phyloP scores from a whole-genome alignment of 2,888 invertebrate genomes.

The Mycogona germanica region DNA sequence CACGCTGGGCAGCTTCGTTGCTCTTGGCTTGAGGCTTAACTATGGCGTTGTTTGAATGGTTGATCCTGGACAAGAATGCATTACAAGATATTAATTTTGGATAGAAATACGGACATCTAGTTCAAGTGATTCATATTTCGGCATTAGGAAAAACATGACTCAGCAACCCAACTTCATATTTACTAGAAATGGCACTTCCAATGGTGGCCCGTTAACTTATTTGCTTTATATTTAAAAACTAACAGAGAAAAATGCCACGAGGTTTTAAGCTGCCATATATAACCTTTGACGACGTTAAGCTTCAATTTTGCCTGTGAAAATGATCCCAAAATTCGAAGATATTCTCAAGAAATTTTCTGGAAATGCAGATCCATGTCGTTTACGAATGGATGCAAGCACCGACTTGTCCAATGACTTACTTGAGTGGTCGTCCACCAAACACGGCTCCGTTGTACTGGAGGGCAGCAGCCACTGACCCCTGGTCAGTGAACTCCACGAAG shows the following conservation, averaged over 20 bases:
- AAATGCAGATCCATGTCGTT: not conserved
- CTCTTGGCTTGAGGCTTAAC: conserved; percentile 80
- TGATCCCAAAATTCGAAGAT: not conserved
- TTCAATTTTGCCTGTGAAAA: conserved; percentile 16
- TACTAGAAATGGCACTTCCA: too few relatives aligned
- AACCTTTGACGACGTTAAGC: too few relatives aligned
- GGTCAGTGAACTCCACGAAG: conserved; percentile 87
- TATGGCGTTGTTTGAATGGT: conserved; percentile 85
- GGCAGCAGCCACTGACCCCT: conserved; percentile 72
- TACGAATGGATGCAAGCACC: too few relatives aligned
- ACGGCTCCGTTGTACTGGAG: conserved; percentile 62
- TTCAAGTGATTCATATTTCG: too few relatives aligned
- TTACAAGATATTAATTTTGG: conserved; percentile 7
- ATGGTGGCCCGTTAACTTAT: too few relatives aligned
- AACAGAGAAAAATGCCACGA: too few relatives aligned
- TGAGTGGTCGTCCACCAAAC: conserved; percentile 54
- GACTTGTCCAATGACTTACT: conserved; percentile 28
- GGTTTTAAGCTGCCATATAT: too few relatives aligned
- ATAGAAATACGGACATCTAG: too few relatives aligned
- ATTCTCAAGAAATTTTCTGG: not conserved
- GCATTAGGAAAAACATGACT: too few relatives aligned
- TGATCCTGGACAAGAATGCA: conserved; percentile 42
- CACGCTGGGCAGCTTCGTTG: conserved; percentile 86
- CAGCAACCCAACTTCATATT: too few relatives aligned
- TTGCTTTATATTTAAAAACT: too few relatives aligned